Base-by-base conservation (phyloP, 2,113 vertebrate species). In the Odontesthes bonariensis region DNA sequence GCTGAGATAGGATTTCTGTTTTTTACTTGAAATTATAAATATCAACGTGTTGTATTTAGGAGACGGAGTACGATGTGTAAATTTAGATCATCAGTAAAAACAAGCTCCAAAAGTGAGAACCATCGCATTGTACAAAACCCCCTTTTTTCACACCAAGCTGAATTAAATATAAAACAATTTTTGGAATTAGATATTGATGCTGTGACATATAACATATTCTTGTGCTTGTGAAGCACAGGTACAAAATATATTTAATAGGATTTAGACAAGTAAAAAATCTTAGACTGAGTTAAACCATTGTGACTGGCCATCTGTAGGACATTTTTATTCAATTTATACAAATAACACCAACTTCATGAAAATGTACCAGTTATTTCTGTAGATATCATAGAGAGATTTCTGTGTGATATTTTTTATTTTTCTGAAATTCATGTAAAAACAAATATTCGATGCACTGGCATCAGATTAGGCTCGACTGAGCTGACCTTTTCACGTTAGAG, bases 401-500 rank as follows among this genome's bases (percentile, higher is more conserved):
- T 11, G 17, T 16, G 8, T 33, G 2, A 33, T 32, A 4, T 31
- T 44, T 16, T 58, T 47, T 22, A 7, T 19, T 58, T 0, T 57
- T 3, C 42, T 68, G n/a, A 46, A 75, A 5, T 44, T 40, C 0
- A 65, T 46, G 16, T 31, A n/a, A 19, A 63, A 59, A 27, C 7
- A 61, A 38, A 17, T 14, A 3, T 73, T 78, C 5, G 59, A 32
- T 42, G 51, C 31, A 49, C 35, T 52, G 62, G 46, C n/a, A 69
- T 68, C 35, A 77, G 35, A 86, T 79, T 61, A 51, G 53, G 4
- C 75, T 69, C 62, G 70, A 82, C 58, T 78, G 44, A 77, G 27
- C 0, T 78, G 77, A 87, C 87, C 81, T 92, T 89, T 86, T 55
- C 23, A 81, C 42, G 73, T 72, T 35, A 82, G 49, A 71, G 14